Evolutionary conservation across 2,797 vertebrate species (phyloP), one percentile per base, ranked within the genome.

Genomic region (Anas flavirostris): DNA sequence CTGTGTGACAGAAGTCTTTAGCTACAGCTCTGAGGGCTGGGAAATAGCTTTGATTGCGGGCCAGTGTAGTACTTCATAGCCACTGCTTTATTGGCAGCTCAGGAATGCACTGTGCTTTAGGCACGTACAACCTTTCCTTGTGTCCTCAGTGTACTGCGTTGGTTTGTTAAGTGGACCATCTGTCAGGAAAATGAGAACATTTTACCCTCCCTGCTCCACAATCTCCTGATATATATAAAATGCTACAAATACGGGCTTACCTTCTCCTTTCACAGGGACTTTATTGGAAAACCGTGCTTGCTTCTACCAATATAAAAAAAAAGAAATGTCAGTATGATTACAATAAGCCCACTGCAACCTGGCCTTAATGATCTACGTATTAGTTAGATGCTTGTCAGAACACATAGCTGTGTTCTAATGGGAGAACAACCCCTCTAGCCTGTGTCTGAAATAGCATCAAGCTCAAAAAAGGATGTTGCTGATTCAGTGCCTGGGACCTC

Each of bases 131-230:
- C 67, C 75, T 82, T 92, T 83, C 63, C 63, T 6, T 50, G 81
- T 84, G 67, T 86, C 78, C 70, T 73, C 64, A 3, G 18, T 9
- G 39, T 75, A 35, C 83, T 55, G 58, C 35, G 63, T 86, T 80
- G 85, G 73, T 88, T 92, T 90, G 88, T 28, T 66, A 76, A 88
- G 67, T n/a, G 79, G 43, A 82, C 86, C 86, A 76, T 94, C 93
- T 94, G 88, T 88, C 46, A 83, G 86, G 46, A 59, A 88, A 90
- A 91, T 39, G 33, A 83, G 80, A 62, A 63, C 21, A 15, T 91
- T 94, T 96, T 90, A 37, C 37, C 70, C 81, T 86, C 73, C 33
- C 69, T 90, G 58, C 69, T 95, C 66, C 41, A 66, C 89, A 92
- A 83, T 41, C 28, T 91, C 50, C 64, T 58, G 58, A 25, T 83